Percentiles rank a stretch among this genome's conserved stretches.
phyloP scores from a whole-genome alignment of 37 sponge, comb jelly and placozoan genomes.

The Eunapius fragilis region DNA sequence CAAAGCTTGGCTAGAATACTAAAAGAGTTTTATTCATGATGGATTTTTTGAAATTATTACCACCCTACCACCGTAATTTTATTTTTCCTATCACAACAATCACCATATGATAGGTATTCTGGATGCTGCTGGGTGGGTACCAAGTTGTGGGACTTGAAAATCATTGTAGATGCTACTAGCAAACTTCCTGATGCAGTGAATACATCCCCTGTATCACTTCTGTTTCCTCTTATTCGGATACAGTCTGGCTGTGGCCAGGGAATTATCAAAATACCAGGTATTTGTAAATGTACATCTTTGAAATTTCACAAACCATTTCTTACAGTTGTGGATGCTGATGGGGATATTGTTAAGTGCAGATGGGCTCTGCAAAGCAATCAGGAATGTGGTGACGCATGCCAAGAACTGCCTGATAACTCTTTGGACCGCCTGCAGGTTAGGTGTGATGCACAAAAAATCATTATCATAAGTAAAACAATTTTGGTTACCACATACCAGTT shows the following conservation, averaged over 20 bases:
- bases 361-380: background rate
- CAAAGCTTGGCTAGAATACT: background rate
- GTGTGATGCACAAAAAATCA: background rate
- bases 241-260: background rate
- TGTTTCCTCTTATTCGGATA: background rate
- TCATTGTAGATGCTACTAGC: background rate
- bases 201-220: background rate
- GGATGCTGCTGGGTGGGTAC: background rate
- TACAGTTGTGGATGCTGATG: conserved; percentile 19
- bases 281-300: background rate
- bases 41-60: too few relatives aligned
- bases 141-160: background rate
- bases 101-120: background rate
- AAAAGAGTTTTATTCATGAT: background rate
- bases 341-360: conserved; percentile 11
- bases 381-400: conserved; percentile 17
- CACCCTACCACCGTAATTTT: too few relatives aligned
- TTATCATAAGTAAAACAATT: background rate
- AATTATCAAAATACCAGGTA: background rate
- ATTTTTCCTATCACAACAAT: too few relatives aligned
- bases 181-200: background rate
- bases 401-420: background rate
- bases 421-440: background rate
- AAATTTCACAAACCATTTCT: background rate
- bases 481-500: too few relatives aligned